Evolutionary conservation across 2,113 vertebrate species (phyloP).

Genomic region (Sapajus apella): DNA sequence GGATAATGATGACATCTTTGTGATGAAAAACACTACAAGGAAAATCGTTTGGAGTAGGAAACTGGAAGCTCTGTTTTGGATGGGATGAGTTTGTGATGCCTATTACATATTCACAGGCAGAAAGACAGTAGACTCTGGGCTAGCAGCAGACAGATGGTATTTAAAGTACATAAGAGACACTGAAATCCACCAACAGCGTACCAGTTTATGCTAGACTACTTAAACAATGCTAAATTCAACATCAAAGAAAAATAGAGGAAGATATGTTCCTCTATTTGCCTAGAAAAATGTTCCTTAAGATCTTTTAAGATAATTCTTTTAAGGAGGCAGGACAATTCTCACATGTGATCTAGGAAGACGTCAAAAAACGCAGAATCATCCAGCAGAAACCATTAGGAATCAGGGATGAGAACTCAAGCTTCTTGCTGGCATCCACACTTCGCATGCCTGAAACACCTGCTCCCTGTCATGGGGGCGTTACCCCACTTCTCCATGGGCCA

Average conservation of each 20-base stretch:
- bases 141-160: not conserved
- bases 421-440: not conserved
- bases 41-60: not conserved
- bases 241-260: not conserved
- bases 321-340: not conserved
- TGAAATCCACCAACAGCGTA: not conserved
- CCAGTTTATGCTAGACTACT: not conserved
- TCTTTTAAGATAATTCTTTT: not conserved
- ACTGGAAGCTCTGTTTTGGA: not conserved
- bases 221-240: not conserved
- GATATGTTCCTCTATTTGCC: not conserved
- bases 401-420: not conserved
- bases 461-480: not conserved
- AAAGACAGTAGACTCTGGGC: not conserved
- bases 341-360: not conserved
- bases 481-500: not conserved
- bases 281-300: not conserved
- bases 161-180: not conserved
- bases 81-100: not conserved
- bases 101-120: not conserved
- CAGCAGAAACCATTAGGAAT: not conserved
- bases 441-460: not conserved
- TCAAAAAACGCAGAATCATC: not conserved
- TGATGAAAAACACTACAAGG: not conserved
- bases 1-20: not conserved